A percentile compares a stretch with the other conserved stretches of the same genome.
Conservation (phyloP, 2,797 vertebrate genomes). For the Sebastiscus tertius region DNA sequence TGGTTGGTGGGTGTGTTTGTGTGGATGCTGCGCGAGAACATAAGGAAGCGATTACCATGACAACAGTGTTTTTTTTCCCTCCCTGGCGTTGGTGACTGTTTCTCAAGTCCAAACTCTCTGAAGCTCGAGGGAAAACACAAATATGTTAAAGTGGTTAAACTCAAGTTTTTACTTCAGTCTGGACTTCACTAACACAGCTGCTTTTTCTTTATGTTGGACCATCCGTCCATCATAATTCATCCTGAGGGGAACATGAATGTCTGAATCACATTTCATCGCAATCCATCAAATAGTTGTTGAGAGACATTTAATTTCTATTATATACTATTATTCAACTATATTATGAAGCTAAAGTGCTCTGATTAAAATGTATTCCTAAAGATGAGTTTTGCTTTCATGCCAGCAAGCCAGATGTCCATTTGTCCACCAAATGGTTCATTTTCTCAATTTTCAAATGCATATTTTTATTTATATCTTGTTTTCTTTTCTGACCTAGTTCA, state of each 20-base stretch:
- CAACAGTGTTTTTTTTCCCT: neutral
- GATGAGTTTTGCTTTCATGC: neutral
- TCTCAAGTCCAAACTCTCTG: neutral
- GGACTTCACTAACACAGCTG: neutral
- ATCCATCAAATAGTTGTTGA: neutral
- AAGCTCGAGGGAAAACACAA: neutral
- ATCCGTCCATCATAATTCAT: neutral
- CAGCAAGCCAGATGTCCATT: neutral
- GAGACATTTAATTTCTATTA: neutral
- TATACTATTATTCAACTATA: neutral
- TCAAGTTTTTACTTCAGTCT: neutral
- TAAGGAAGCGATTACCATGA: constrained; percentile 11
- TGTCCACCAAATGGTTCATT: neutral
- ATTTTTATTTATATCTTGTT: neutral
- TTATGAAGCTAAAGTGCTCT: neutral
- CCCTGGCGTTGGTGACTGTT: neutral
- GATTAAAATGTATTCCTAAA: neutral
- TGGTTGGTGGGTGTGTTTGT: neutral
- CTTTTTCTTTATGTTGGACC: neutral
- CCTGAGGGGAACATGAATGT: too few species aligned
- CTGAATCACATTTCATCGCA: neutral
- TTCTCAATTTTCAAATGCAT: neutral
- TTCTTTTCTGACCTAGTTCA: neutral
- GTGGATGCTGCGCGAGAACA: neutral
- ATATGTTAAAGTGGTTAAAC: neutral